These are phyloP conservation scores for Volucella zonaria DNA, from an alignment of 2,888 invertebrate species.

Conservation along the genomic window DNA sequence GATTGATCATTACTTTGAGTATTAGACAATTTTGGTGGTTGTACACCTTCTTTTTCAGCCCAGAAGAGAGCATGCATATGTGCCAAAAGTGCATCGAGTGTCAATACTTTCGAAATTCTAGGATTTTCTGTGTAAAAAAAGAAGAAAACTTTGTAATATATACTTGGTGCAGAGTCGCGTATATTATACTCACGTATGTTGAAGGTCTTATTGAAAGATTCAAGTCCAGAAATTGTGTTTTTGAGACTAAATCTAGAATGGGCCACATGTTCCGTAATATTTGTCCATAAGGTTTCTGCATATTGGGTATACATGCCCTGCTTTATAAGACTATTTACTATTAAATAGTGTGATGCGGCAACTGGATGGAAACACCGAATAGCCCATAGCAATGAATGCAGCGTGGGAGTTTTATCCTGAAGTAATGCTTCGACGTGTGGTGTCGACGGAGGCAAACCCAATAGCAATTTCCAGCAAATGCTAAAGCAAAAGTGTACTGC, in stretches of 20 bases:
- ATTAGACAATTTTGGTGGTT: slow-evolving; percentile 74
- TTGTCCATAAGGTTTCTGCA: slow-evolving; percentile 82
- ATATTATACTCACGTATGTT: slow-evolving; percentile 77
- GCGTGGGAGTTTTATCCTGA: slow-evolving; percentile 87
- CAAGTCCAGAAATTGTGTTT: slow-evolving; percentile 80
- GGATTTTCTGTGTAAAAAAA: slow-evolving; percentile 77
- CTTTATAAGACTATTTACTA: slow-evolving; percentile 92
- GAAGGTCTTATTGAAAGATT: slow-evolving; percentile 80
- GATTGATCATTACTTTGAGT: slow-evolving; percentile 75
- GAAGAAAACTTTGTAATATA: not conserved
- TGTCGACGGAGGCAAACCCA: slow-evolving; percentile 94
- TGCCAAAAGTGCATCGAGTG: slow-evolving; percentile 81
- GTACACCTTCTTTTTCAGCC: slow-evolving; percentile 80
- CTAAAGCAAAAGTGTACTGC: slow-evolving; percentile 95
- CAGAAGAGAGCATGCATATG: slow-evolving; percentile 82
- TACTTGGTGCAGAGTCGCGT: not conserved
- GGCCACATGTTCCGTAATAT: slow-evolving; percentile 81
- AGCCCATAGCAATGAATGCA: slow-evolving; percentile 95
- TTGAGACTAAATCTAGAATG: slow-evolving; percentile 81
- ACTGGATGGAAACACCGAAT: slow-evolving; percentile 92
- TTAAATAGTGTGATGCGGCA: slow-evolving; percentile 93
- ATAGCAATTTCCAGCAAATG: slow-evolving; percentile 86
- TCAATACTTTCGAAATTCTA: slow-evolving; percentile 80
- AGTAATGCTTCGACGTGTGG: slow-evolving; percentile 92
- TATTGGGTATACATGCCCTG: slow-evolving; percentile 94